Conservation (phyloP, 2,888 invertebrate genomes). For the Corbicula japonica region DNA sequence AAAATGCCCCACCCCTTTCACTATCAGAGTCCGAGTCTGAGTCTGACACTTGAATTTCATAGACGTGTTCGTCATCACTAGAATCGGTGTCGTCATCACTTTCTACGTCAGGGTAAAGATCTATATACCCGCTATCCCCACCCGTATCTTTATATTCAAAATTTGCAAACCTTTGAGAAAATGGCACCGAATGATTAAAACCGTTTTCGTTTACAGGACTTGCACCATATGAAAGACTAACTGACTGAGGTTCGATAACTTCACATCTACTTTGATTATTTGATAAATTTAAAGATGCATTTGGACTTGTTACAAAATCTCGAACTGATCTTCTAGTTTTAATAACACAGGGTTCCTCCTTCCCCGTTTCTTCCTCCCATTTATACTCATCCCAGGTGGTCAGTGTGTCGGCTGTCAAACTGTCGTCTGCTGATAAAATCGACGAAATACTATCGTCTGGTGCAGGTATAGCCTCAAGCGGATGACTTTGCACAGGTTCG, state of each 20-base stretch:
- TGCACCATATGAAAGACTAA: background rate
- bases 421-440: slow-evolving; percentile 38
- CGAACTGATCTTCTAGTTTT: slow-evolving; percentile 64
- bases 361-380: slow-evolving; percentile 71
- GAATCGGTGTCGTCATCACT: slow-evolving; percentile 66
- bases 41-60: slow-evolving; percentile 62
- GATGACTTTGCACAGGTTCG: slow-evolving; percentile 39
- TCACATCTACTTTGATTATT: background rate
- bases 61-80: slow-evolving; percentile 74
- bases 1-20: slow-evolving; percentile 59
- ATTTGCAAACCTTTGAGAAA: slow-evolving; percentile 65
- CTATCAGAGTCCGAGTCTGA: slow-evolving; percentile 49
- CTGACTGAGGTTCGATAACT: slow-evolving; percentile 2
- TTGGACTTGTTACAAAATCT: slow-evolving; percentile 61
- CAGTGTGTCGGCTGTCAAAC: slow-evolving; percentile 54
- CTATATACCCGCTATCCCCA: slow-evolving; percentile 65
- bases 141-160: slow-evolving; percentile 70
- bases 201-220: slow-evolving; percentile 6
- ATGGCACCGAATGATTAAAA: slow-evolving; percentile 36
- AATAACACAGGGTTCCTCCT: slow-evolving; percentile 61
- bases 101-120: slow-evolving; percentile 63
- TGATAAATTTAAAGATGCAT: slow-evolving; percentile 22
- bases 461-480: slow-evolving; percentile 29
- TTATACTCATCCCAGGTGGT: slow-evolving; percentile 71
- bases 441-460: slow-evolving; percentile 40